Evolutionary conservation across 2,113 vertebrate species (phyloP), one percentile per base, ranked within the genome.

Genomic region (Dromas ardeola): DNA sequence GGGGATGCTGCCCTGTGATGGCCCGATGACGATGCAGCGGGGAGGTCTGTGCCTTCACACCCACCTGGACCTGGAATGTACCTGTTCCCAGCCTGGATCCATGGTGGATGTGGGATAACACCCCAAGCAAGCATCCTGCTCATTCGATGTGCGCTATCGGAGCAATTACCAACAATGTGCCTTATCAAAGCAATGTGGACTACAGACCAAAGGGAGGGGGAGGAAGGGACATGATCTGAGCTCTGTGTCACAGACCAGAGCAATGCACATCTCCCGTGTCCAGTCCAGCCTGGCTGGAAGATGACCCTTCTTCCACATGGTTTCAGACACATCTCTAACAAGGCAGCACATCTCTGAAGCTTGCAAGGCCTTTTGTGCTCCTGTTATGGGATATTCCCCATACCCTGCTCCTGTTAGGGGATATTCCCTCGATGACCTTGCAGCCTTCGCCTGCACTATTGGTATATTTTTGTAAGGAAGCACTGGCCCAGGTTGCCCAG

Each of bases 121-220:
- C 11, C 19, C 11, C 43, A 20, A 22, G 34, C 20, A 53, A 53
- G 29, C 29, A 47, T 30, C 62, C 17, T 0, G 2, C 2, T 13
- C 3, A 1, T 25, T 25, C 1, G 1, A 20, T 19, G 21, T 15
- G 40, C 0, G 2, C 59, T 7, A 2, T 21, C 1, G 2, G 78
- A 66, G 40, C 26, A 78, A 45, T 8, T 40, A 47, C 47, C 47
- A 47, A 47, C 1, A 1, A 20, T 19, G 21, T 15, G 40, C 0
- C 2, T 55, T 7, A 2, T 16, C 1, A 2, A 81, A 66, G 40
- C 30, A 79, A 45, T 8, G 34, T 49, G 47, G 50, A 45, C 20
- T 26, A 65, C 3, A 69, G 43, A 55, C 15, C 0, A 0, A 58
- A 73, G 43, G 13, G 22, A 78, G 9, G 5, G 30, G 59, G 11